phyloP scores from a whole-genome alignment of 1,140 invertebrate genomes.

The Potamilus streckersoni region DNA sequence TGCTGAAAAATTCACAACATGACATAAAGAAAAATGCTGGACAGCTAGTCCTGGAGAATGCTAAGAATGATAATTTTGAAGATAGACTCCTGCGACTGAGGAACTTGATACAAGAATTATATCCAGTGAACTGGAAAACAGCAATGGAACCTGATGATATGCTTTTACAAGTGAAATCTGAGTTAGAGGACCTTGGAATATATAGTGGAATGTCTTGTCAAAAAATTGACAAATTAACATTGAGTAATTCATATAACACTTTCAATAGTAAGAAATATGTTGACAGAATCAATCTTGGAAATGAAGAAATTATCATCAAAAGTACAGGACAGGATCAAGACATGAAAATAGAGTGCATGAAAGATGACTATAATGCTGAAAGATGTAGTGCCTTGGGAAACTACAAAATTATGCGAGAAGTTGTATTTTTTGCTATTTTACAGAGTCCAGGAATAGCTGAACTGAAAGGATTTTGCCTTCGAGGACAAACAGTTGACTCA shows the following conservation, averaged over 20 bases:
- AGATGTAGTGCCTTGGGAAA: constrained; percentile 16
- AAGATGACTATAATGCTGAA: constrained; percentile 22
- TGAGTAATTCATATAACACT: background rate
- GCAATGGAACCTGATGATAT: constrained; percentile 26
- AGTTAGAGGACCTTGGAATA: constrained; percentile 20
- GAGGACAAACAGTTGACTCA: constrained; percentile 23
- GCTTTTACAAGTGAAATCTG: constrained; percentile 20
- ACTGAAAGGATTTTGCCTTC: constrained; percentile 21
- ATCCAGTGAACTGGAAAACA: constrained; percentile 20
- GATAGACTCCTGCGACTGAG: constrained; percentile 19
- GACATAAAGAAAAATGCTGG: background rate
- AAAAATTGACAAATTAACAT: constrained; percentile 21
- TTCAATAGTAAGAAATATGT: constrained; percentile 23
- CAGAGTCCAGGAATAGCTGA: constrained; percentile 14
- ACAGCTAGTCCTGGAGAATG: constrained; percentile 19
- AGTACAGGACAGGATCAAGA: constrained; percentile 21
- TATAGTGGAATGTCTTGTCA: constrained; percentile 12
- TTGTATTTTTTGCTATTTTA: constrained; percentile 14
- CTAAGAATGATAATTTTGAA: constrained; percentile 23
- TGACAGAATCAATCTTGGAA: constrained; percentile 11
- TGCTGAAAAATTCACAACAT: no score
- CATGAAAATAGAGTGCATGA: constrained; percentile 25
- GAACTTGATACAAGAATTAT: constrained; percentile 10
- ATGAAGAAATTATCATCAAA: constrained; percentile 17
- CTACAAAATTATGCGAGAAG: constrained; percentile 23